A percentile compares a stretch with the other conserved stretches of the same genome.
phyloP scores from a whole-genome alignment of 2,888 invertebrate genomes.

The Sylvicola cinctus region DNA sequence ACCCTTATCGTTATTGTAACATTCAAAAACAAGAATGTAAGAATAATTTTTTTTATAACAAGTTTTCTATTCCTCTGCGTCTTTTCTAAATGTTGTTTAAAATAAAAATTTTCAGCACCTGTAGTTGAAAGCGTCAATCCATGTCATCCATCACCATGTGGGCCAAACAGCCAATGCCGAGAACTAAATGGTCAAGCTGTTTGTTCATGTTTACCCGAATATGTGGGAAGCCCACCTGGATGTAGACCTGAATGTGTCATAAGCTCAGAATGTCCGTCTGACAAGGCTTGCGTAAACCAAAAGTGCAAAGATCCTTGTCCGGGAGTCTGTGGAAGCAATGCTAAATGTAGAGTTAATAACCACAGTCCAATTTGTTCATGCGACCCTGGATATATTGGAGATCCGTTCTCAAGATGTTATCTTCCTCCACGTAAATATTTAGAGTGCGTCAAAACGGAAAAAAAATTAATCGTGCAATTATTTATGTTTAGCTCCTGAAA shows the following conservation, averaged over 20 bases:
- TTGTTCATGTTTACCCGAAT: conserved; percentile 45
- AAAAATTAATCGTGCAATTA: conserved; percentile 15
- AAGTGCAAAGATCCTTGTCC: conserved; percentile 58
- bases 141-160: conserved; percentile 54
- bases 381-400: conserved; percentile 55
- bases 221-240: conserved; percentile 53
- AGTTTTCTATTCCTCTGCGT: no score
- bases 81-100: no score
- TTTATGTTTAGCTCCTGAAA: conserved; percentile 14
- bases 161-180: conserved; percentile 49
- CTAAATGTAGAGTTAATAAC: conserved; percentile 51
- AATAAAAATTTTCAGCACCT: no score
- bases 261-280: conserved; percentile 45
- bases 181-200: conserved; percentile 37
- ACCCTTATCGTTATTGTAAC: conserved; percentile 47
- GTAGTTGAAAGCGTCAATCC: conserved; percentile 24
- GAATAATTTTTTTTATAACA: conserved; percentile 12
- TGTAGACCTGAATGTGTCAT: conserved; percentile 62
- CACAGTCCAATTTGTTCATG: conserved; percentile 57
- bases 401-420: conserved; percentile 42
- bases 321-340: conserved; percentile 52
- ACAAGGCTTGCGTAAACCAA: conserved; percentile 44
- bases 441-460: conserved; percentile 8
- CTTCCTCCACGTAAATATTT: conserved; percentile 17
- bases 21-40: conserved; percentile 28